A percentile compares a stretch with the other conserved stretches of the same genome.
These are phyloP conservation scores for Aphyosemion australe DNA, from an alignment of 2,113 vertebrate genomes.

Conservation along the genomic window DNA sequence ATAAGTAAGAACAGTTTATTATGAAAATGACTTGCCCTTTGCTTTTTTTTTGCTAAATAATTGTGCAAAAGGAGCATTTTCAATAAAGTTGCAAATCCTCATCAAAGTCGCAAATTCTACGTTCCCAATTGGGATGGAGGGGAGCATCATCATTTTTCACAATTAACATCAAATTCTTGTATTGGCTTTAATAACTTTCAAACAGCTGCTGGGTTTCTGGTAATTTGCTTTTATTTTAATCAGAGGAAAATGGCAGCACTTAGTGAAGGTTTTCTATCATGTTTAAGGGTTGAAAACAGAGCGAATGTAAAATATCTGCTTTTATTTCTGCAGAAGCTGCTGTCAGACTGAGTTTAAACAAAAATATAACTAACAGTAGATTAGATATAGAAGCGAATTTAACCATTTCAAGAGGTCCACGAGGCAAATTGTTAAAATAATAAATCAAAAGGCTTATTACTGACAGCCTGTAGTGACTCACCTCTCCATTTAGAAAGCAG, in stretches of 20 bases:
- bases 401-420: neutral
- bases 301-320: neutral
- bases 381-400: neutral
- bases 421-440: conserved; percentile 12
- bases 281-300: neutral
- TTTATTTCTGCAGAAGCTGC: neutral
- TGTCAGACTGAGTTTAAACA: conserved; percentile 6
- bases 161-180: conserved; percentile 17
- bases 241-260: conserved; percentile 2
- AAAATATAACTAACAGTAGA: neutral
- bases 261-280: neutral
- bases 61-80: neutral
- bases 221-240: conserved; percentile 29
- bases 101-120: neutral
- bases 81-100: neutral
- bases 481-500: conserved; percentile 99
- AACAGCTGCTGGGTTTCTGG: conserved; percentile 29
- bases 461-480: conserved; percentile 70
- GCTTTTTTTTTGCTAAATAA: neutral
- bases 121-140: neutral
- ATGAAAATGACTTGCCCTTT: neutral
- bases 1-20: neutral
- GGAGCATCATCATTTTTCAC: conserved; percentile 14
- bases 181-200: conserved; percentile 22
- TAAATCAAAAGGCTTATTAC: conserved; percentile 18